phyloP scores from a whole-genome alignment of 1,140 invertebrate species.

The Medauroidea extradentata region DNA sequence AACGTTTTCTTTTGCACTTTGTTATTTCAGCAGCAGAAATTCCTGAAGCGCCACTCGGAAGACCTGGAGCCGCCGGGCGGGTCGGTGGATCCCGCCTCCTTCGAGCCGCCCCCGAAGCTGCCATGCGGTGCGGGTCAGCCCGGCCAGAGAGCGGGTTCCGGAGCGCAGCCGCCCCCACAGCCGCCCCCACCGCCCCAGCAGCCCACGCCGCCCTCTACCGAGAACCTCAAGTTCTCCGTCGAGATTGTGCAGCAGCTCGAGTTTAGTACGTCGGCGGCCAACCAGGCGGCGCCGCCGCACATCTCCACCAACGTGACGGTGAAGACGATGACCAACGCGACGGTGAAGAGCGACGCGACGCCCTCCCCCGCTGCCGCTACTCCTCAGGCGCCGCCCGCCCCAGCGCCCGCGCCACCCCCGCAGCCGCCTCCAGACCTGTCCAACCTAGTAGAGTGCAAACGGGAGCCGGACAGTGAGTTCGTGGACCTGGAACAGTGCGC shows the following conservation, averaged over 20 bases:
- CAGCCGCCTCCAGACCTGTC: slow-evolving; percentile 45
- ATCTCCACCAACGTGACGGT: slow-evolving; percentile 91
- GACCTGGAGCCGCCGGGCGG: slow-evolving; percentile 59
- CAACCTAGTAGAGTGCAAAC: slow-evolving; percentile 74
- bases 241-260: slow-evolving; percentile 87
- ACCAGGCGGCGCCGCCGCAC: slow-evolving; percentile 74
- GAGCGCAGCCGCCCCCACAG: slow-evolving; percentile 36
- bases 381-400: slow-evolving; percentile 38
- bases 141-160: background rate
- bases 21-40: slow-evolving; percentile 74
- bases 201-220: slow-evolving; percentile 37
- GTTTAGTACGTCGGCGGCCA: slow-evolving; percentile 76
- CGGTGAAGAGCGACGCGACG: slow-evolving; percentile 65
- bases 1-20: slow-evolving; percentile 29
- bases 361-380: slow-evolving; percentile 37
- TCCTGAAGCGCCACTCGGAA: slow-evolving; percentile 67
- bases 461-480: slow-evolving; percentile 71
- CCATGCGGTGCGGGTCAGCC: slow-evolving; percentile 49
- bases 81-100: slow-evolving; percentile 45
- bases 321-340: slow-evolving; percentile 78
- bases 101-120: slow-evolving; percentile 70
- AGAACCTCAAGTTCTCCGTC: slow-evolving; percentile 71
- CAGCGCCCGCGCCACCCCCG: slow-evolving; percentile 27
- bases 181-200: slow-evolving; percentile 34
- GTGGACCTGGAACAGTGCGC: slow-evolving; percentile 75